phyloP scores from a whole-genome alignment of 2,113 vertebrate species.

The Phaethornis superciliosus region DNA sequence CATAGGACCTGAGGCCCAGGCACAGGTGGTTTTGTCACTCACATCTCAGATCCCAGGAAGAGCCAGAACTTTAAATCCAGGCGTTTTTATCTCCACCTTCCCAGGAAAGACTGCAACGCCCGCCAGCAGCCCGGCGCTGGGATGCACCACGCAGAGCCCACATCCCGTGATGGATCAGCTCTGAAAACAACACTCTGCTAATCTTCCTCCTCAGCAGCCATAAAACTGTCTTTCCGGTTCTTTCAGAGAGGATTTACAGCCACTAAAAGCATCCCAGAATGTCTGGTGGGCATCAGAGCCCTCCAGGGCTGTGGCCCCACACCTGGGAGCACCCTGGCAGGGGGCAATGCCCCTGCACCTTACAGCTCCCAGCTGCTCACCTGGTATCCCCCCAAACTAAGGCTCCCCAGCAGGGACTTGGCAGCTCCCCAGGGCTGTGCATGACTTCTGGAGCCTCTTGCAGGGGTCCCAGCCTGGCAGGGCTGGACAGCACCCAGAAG shows the following conservation, averaged over 20 bases:
- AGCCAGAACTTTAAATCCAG: not conserved
- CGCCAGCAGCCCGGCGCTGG: not conserved
- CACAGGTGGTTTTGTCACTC: not conserved
- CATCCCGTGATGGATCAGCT: constrained; percentile 15
- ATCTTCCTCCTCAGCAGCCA: constrained; percentile 30
- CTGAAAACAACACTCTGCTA: constrained; percentile 29
- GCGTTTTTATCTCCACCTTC: not conserved
- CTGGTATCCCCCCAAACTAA: not conserved
- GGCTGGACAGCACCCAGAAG: not conserved
- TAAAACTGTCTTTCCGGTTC: constrained; percentile 45
- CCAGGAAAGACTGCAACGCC: not conserved
- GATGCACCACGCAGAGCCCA: not conserved
- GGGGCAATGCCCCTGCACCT: rapidly evolving
- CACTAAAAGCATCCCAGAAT: not conserved
- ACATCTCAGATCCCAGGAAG: not conserved
- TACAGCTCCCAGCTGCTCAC: not conserved
- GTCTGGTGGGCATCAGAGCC: rapidly evolving
- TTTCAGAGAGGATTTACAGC: constrained; percentile 36
- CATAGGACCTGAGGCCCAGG: rapidly evolving
- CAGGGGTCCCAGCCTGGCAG: rapidly evolving
- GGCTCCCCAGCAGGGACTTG: rapidly evolving
- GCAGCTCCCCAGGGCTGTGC: not conserved
- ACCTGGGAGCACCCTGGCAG: not conserved
- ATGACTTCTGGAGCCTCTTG: not conserved
- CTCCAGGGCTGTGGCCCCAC: rapidly evolving